Conservation (phyloP, 2,888 invertebrate genomes). For the Thalpophila matura region DNA sequence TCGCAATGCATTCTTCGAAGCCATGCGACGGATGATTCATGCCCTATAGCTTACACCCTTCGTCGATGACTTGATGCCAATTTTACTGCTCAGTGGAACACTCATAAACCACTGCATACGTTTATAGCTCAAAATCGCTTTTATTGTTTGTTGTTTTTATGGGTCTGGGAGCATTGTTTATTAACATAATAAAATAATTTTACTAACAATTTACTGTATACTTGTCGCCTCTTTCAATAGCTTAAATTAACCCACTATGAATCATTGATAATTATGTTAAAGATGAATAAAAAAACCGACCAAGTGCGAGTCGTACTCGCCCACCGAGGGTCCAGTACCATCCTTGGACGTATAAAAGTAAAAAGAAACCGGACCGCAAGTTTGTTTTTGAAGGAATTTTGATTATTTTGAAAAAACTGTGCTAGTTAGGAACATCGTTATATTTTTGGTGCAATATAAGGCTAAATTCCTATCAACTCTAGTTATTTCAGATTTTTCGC, state of each 20-base stretch:
- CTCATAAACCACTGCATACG: conserved; percentile 76
- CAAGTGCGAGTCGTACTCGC: conserved; percentile 12
- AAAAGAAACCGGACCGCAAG: no score
- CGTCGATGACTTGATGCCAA: conserved; percentile 78
- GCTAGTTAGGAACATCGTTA: no score
- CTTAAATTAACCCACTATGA: conserved; percentile 13
- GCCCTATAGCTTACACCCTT: conserved; percentile 68
- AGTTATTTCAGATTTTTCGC: no score
- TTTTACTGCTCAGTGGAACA: conserved; percentile 78
- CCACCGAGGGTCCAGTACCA: no score
- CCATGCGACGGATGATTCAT: conserved; percentile 69
- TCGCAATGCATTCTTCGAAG: conserved; percentile 53
- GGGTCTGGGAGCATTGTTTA: conserved; percentile 62
- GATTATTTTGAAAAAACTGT: no score
- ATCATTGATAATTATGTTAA: conserved; percentile 16
- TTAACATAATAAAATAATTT: conserved; percentile 58
- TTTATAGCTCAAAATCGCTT: conserved; percentile 73
- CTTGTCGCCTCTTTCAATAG: conserved; percentile 24
- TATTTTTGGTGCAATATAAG: no score
- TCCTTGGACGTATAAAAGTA: no score
- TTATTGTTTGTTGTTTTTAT: conserved; percentile 69
- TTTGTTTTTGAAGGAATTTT: no score
- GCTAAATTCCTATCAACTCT: no score
- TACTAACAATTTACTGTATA: conserved; percentile 47
- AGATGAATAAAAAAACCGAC: conserved; percentile 6